A percentile compares a stretch with the other conserved stretches of the same genome.
Conservation (phyloP, 2,797 vertebrate species). For the Toxotes lorentzi region DNA sequence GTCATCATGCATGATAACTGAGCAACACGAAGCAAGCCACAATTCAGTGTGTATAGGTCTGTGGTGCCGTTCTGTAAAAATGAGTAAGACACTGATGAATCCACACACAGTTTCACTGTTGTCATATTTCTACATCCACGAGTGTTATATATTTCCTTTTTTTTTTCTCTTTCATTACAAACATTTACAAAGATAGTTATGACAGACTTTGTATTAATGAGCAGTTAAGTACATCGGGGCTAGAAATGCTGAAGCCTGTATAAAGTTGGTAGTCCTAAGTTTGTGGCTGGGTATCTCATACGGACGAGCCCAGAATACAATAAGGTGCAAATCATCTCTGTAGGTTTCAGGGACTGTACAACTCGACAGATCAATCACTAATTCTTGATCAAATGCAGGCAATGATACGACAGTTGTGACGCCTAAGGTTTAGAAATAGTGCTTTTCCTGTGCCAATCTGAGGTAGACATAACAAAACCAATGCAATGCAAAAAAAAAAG, state of each 20-base stretch:
- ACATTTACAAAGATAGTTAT: constrained; percentile 80
- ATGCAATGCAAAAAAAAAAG: constrained; percentile 48
- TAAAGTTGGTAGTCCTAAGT: constrained; percentile 60
- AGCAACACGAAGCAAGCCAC: constrained; percentile 78
- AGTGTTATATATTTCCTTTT: constrained; percentile 61
- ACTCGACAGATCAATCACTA: constrained; percentile 43
- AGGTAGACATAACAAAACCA: constrained; percentile 81
- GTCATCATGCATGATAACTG: constrained; percentile 85
- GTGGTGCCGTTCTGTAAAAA: constrained; percentile 76
- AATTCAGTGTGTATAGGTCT: constrained; percentile 66
- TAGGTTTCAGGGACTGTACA: constrained; percentile 60
- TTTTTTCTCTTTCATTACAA: constrained; percentile 69
- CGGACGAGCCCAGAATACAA: constrained; percentile 53
- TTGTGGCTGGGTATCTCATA: constrained; percentile 52
- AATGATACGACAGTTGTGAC: constrained; percentile 47
- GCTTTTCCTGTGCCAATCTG: constrained; percentile 79
- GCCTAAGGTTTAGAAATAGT: constrained; percentile 66
- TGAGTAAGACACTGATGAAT: constrained; percentile 68
- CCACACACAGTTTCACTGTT: constrained; percentile 58
- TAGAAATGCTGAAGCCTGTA: constrained; percentile 67
- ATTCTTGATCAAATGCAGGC: constrained; percentile 45
- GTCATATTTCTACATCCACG: constrained; percentile 64
- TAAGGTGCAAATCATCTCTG: constrained; percentile 75
- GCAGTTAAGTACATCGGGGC: constrained; percentile 51
- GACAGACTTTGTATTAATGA: constrained; percentile 68